Percentiles rank a stretch among this genome's conserved stretches.
Evolutionary conservation across 2,888 invertebrate species (phyloP).

Genomic region (Harpalus rufipes): DNA sequence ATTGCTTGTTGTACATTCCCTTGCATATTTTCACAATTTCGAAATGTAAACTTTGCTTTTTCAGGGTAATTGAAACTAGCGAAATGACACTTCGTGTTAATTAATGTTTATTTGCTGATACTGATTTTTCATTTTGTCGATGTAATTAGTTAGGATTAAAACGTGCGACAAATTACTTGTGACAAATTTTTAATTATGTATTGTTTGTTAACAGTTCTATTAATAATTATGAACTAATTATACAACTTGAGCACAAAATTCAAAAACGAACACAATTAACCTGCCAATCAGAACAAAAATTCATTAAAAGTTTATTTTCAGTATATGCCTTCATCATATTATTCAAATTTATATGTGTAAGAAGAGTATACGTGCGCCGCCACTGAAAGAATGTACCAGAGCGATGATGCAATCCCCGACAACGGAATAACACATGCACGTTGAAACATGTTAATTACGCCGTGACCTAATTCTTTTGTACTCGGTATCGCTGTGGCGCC

Average conservation of each 20-base stretch:
- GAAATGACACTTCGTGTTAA: not conserved
- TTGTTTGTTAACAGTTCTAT: not conserved
- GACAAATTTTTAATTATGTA: slow-evolving; percentile 2
- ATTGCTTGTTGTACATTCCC: slow-evolving; percentile 2
- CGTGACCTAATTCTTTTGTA: too few species aligned
- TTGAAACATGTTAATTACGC: too few species aligned
- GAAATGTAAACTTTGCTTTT: not conserved
- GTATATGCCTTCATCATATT: not conserved
- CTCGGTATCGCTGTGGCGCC: too few species aligned
- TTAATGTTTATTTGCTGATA: not conserved
- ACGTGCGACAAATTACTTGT: not conserved
- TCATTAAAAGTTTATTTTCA: not conserved
- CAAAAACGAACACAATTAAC: not conserved
- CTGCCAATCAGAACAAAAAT: not conserved
- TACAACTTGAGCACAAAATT: not conserved
- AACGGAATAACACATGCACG: too few species aligned
- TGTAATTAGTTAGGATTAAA: not conserved
- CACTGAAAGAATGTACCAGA: too few species aligned
- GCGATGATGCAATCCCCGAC: too few species aligned
- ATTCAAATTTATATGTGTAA: not conserved
- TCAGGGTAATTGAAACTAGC: not conserved
- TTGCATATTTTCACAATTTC: slow-evolving; percentile 13
- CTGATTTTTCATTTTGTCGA: not conserved
- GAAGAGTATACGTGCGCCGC: too few species aligned
- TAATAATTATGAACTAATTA: not conserved